A percentile compares a stretch with the other conserved stretches of the same genome.
These are phyloP conservation scores for Notiomystis cincta DNA, from an alignment of 2,113 vertebrate species.

Conservation along the genomic window DNA sequence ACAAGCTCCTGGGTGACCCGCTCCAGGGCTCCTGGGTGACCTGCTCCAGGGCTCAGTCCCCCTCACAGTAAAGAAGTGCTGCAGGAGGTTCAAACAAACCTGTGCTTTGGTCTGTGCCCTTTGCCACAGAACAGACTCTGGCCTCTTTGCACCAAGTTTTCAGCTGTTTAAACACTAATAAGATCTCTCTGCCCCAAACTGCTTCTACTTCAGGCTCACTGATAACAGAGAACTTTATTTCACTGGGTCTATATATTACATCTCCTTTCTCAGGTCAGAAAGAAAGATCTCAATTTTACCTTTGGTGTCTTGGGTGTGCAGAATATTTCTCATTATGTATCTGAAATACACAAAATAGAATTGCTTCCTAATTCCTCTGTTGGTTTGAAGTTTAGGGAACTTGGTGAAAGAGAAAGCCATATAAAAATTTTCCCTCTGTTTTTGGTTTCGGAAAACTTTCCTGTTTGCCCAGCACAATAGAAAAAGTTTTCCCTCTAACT, in stretches of 20 bases:
- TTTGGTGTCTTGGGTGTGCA: neutral
- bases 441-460: neutral
- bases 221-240: neutral
- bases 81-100: neutral
- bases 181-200: neutral
- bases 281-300: neutral
- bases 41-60: neutral
- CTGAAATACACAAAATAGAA: neutral
- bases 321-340: neutral
- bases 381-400: neutral
- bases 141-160: neutral
- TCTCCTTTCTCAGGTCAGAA: neutral
- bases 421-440: neutral
- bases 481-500: neutral
- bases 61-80: neutral
- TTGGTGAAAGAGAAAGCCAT: neutral
- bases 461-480: neutral
- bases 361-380: neutral
- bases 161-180: neutral
- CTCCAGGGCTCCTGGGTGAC: neutral
- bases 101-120: neutral
- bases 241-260: neutral
- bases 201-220: neutral
- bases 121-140: neutral
- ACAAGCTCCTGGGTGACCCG: neutral